These are phyloP conservation scores for Cichladusa arquata DNA, from an alignment of 2,113 vertebrate species.

Conservation along the genomic window DNA sequence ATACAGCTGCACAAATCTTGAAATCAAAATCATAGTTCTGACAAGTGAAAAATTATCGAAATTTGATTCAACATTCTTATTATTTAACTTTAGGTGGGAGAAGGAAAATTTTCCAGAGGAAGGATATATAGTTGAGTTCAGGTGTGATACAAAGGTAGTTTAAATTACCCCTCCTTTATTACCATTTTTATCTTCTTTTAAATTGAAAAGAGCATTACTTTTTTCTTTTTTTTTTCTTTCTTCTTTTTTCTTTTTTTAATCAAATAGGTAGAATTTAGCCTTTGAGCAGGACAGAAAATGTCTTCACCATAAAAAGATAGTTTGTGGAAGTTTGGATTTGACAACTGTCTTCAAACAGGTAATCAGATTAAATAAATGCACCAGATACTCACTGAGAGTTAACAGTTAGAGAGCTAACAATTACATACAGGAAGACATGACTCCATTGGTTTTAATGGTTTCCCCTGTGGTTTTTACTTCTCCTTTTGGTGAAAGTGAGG, in stretches of 20 bases:
- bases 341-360: not conserved
- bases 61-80: not conserved
- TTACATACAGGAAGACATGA: not conserved
- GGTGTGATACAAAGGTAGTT: not conserved
- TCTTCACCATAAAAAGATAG: not conserved
- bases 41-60: not conserved
- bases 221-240: too few species aligned
- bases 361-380: not conserved
- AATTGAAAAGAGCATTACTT: not conserved
- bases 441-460: conserved; percentile 25
- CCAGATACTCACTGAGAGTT: not conserved
- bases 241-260: not conserved
- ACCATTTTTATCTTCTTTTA: not conserved
- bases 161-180: not conserved
- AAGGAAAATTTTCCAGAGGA: not conserved
- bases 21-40: not conserved
- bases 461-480: conserved; percentile 62
- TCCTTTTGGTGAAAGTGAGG: conserved; percentile 15
- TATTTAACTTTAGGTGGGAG: not conserved
- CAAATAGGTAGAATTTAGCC: not conserved
- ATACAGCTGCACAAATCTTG: not conserved
- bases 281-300: not conserved
- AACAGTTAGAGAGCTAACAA: not conserved
- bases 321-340: not conserved
- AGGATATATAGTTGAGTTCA: not conserved